Conservation (phyloP, 2,888 invertebrate species). For the Myopa testacea region DNA sequence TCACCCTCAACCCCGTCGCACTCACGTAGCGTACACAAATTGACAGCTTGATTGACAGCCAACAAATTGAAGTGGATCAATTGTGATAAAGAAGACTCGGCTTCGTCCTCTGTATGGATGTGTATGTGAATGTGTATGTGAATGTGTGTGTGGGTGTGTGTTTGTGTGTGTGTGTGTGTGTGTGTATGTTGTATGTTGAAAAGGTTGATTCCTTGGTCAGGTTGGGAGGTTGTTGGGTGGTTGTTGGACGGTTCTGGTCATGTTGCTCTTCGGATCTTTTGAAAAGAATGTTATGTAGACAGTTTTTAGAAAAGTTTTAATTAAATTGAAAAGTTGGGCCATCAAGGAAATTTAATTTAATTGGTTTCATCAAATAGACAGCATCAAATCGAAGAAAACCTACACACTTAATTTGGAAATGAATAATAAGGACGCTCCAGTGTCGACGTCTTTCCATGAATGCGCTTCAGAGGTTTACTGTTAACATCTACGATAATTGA, state of each 20-base stretch:
- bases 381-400: conserved; percentile 3
- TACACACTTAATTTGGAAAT: neutral
- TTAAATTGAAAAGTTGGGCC: conserved; percentile 31
- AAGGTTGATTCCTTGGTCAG: neutral
- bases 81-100: conserved; percentile 8
- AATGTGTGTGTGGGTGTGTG: too few relatives aligned
- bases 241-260: neutral
- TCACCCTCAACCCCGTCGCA: neutral
- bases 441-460: too few relatives aligned
- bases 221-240: neutral
- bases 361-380: conserved; percentile 20
- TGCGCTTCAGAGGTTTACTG: too few relatives aligned
- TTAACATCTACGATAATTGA: too few relatives aligned
- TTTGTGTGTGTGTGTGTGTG: neutral
- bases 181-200: neutral
- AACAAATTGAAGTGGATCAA: conserved; percentile 46
- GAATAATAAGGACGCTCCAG: neutral
- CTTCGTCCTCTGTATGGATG: neutral
- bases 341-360: conserved; percentile 22
- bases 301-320: conserved; percentile 6
- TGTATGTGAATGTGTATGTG: neutral
- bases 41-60: conserved; percentile 64
- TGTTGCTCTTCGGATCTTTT: neutral
- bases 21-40: conserved; percentile 46
- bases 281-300: neutral